Base-by-base conservation (phyloP, 2,113 vertebrate species). In the Budorcas taxicolor region DNA sequence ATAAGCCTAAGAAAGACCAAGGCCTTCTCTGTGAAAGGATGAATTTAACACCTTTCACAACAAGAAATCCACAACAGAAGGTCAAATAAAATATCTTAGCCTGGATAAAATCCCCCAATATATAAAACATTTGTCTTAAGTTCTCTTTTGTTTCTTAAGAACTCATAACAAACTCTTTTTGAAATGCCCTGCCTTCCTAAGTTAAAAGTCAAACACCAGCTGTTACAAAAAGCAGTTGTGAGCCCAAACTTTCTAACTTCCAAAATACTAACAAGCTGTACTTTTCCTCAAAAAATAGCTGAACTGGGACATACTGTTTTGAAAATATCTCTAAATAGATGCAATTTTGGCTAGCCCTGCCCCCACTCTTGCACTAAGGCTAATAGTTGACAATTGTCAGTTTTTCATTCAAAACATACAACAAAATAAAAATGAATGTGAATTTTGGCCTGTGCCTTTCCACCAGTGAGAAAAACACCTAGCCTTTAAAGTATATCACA, bases 281-380 rank as follows among this genome's bases (percentile, higher is more conserved):
- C 92, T 96, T 90, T 90, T 19, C 16, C 25, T 40, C 29, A 47
- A 25, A 71, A 62, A 97, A 96, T 80, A 94, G 89, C 64, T 93
- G 55, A 97, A 90, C 78, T 80, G 96, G 95, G 62, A 96, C 95
- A 96, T 64, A 74, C 21, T 80, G 36, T 92, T 96, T 95, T 87
- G 87, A 97, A 97, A 97, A 96, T 64, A 96, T 85, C 84, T 97
- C 57, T 90, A 95, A 98, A 89, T 50, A 98, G 87, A 87, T 80
- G 15, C 4, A 45, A 50, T 92, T 98, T 90, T 17, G 47, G 29
- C 78, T 87, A 91, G 45, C 45, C 29, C 58, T 85, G 12, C 52
- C 52, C 45, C 62, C 57, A 33, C 8, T 86, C 15, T 78, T 82
- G 6, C 62, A 76, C n/a, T 53, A 67, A 96, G 67, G 36, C 36